Evolutionary conservation across 2,113 vertebrate species (phyloP).

Genomic region (Dolichotis patagonum): DNA sequence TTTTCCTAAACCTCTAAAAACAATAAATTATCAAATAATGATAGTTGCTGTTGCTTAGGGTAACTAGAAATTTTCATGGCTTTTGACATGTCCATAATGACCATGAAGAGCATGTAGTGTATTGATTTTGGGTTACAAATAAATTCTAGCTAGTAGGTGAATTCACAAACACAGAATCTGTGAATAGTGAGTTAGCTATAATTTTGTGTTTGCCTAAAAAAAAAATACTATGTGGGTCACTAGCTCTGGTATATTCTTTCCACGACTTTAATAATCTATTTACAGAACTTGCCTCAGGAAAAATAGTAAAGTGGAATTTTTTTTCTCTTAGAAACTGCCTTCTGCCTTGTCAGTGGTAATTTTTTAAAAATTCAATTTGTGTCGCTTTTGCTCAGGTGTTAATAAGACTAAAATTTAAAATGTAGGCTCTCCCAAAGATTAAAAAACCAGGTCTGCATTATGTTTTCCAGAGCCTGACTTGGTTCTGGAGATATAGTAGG

Average conservation of each 20-base stretch:
- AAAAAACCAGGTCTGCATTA: background rate
- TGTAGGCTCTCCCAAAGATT: background rate
- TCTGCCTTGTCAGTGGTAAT: background rate
- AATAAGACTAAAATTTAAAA: slow-evolving; percentile 36
- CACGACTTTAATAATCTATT: slow-evolving; percentile 24
- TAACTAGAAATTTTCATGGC: background rate
- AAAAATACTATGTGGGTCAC: background rate
- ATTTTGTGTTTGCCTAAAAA: slow-evolving; percentile 53
- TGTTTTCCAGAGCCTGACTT: background rate
- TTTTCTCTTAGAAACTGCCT: slow-evolving; percentile 8
- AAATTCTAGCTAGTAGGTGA: background rate
- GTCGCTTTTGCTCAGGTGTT: background rate
- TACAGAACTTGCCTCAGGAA: slow-evolving; percentile 27
- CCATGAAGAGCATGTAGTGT: background rate
- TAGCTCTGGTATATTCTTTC: slow-evolving; percentile 41
- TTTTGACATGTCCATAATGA: background rate
- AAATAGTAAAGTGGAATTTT: slow-evolving; percentile 6
- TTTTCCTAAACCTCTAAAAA: background rate
- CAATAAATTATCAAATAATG: background rate
- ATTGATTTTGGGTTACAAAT: background rate
- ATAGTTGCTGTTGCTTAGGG: background rate
- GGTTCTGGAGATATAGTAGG: background rate
- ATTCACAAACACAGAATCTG: background rate
- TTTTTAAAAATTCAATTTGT: background rate
- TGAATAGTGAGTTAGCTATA: background rate